Conservation (phyloP, 2,797 vertebrate species). For the Pantherophis alleghaniensis region DNA sequence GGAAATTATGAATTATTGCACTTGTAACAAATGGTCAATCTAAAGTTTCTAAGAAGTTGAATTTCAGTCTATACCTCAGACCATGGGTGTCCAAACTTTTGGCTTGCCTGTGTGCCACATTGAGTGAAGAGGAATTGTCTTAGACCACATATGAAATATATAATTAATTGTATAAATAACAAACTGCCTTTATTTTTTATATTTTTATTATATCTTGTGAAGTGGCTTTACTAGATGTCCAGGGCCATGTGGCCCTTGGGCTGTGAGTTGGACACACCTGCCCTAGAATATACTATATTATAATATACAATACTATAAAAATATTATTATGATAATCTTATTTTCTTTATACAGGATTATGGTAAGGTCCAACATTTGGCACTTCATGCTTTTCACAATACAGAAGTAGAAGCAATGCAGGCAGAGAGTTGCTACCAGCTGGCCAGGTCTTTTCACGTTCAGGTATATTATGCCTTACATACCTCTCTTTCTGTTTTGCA, state of each 20-base stretch:
- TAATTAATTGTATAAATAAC: neutral
- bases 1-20: neutral
- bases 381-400: conserved; percentile 98
- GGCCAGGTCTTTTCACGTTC: conserved; percentile 96
- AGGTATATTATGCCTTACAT: conserved; percentile 74
- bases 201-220: neutral
- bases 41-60: neutral
- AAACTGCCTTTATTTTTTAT: neutral
- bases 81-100: neutral
- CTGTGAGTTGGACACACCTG: neutral
- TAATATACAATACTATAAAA: neutral
- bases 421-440: conserved; percentile 98
- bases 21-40: neutral
- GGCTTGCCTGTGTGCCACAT: neutral
- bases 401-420: conserved; percentile 98
- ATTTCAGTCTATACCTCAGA: neutral
- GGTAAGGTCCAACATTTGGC: conserved; percentile 98
- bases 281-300: neutral
- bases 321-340: neutral
- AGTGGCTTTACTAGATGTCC: neutral
- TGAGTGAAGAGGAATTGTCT: neutral
- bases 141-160: neutral
- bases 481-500: neutral
- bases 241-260: neutral
- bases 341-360: conserved; percentile 82